These are phyloP conservation scores for Drosophila busckii DNA, from an alignment of 1,140 invertebrate species.

Conservation along the genomic window DNA sequence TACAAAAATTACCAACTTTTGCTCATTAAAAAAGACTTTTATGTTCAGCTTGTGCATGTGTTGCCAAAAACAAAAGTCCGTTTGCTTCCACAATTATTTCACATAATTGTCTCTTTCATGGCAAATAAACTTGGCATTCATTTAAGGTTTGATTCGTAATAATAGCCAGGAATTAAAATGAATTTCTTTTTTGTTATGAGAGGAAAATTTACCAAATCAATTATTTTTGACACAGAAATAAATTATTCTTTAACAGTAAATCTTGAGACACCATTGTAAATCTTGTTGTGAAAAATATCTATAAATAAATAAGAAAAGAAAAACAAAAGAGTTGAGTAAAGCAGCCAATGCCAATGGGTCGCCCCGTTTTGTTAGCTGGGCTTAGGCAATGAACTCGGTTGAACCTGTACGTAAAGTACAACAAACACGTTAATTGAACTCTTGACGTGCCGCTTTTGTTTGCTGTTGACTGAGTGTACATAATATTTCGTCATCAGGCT, in stretches of 20 bases:
- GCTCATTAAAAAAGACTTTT: slow-evolving; percentile 26
- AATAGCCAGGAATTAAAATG: too few relatives aligned
- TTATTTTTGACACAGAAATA: too few relatives aligned
- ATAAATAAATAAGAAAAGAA: slow-evolving; percentile 6
- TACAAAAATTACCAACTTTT: slow-evolving; percentile 22
- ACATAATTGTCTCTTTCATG: too few relatives aligned
- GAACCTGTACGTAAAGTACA: slow-evolving; percentile 35
- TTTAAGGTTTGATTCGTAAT: too few relatives aligned
- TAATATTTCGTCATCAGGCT: slow-evolving; percentile 35
- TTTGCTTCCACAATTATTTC: too few relatives aligned
- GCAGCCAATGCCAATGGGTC: slow-evolving; percentile 43
- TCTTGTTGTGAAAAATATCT: not conserved
- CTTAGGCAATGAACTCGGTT: slow-evolving; percentile 53
- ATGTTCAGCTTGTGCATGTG: slow-evolving; percentile 11
- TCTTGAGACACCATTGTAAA: not conserved
- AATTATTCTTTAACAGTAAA: too few relatives aligned
- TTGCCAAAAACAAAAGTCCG: slow-evolving; percentile 31
- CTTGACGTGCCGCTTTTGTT: slow-evolving; percentile 26
- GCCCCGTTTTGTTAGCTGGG: slow-evolving; percentile 16
- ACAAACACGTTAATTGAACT: slow-evolving; percentile 55
- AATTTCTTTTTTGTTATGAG: too few relatives aligned
- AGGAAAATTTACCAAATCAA: too few relatives aligned
- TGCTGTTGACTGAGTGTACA: slow-evolving; percentile 10
- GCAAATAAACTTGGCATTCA: too few relatives aligned
- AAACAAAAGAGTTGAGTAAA: slow-evolving; percentile 6